These are phyloP conservation scores for Mormyrus lacerda DNA, from an alignment of 2,113 vertebrate species.

Conservation along the genomic window DNA sequence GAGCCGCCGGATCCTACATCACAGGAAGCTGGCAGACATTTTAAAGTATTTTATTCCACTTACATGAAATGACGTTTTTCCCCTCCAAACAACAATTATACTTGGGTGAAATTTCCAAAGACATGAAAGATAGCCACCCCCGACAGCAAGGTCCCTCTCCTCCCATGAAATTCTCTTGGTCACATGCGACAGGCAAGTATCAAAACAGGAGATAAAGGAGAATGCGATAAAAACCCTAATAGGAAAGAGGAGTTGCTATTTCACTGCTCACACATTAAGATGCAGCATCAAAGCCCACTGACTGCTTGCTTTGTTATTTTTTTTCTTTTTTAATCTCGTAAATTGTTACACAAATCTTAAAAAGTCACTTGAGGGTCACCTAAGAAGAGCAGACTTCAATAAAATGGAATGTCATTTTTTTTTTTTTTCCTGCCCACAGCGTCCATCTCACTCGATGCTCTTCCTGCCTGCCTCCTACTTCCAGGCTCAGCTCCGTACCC, in stretches of 20 bases:
- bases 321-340: constrained; percentile 47
- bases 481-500: neutral
- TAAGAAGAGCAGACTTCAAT: constrained; percentile 34
- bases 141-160: constrained; percentile 42
- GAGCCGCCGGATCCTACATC: neutral
- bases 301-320: constrained; percentile 48
- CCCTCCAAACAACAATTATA: constrained; percentile 55
- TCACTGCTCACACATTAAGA: constrained; percentile 55
- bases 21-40: neutral
- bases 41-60: constrained; percentile 57
- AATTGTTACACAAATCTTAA: constrained; percentile 28
- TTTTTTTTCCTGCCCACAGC: constrained; percentile 24
- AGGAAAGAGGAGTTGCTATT: constrained; percentile 53
- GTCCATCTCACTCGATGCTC: neutral
- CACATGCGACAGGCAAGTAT: constrained; percentile 56
- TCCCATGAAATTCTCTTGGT: constrained; percentile 52
- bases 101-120: constrained; percentile 51
- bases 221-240: constrained; percentile 43
- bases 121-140: constrained; percentile 50
- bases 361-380: constrained; percentile 39
- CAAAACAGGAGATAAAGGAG: constrained; percentile 45
- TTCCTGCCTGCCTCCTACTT: neutral
- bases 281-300: constrained; percentile 54
- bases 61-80: constrained; percentile 63
- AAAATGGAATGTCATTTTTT: constrained; percentile 48